Percentiles rank a stretch among this genome's conserved stretches.
phyloP scores from a whole-genome alignment of 1,140 invertebrate genomes.

The Plectrocnemia conspersa region DNA sequence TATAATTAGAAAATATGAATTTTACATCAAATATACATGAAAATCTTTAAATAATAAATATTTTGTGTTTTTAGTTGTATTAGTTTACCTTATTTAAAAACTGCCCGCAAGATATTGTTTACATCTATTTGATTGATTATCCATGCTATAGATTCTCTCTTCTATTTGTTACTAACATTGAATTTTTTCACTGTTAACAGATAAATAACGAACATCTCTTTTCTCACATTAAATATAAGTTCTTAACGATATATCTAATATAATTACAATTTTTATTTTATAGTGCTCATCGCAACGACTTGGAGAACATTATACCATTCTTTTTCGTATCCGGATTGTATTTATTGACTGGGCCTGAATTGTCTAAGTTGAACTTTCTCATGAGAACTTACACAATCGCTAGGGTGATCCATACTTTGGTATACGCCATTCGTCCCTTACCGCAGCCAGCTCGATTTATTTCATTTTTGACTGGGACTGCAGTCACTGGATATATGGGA shows the following conservation, averaged over 20 bases:
- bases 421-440: conserved; percentile 55
- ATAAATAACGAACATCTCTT: background rate
- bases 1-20: too few relatives aligned
- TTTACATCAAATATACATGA: too few relatives aligned
- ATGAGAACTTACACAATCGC: conserved; percentile 57
- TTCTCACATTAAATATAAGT: background rate
- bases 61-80: too few relatives aligned
- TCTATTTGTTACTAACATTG: background rate
- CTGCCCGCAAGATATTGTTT: background rate
- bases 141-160: background rate
- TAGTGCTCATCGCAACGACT: conserved; percentile 61
- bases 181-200: background rate
- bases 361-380: conserved; percentile 49
- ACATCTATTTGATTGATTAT: background rate
- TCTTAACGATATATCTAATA: background rate
- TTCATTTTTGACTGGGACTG: conserved; percentile 43
- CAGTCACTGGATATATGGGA: conserved; percentile 48
- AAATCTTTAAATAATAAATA: too few relatives aligned
- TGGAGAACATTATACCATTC: conserved; percentile 57
- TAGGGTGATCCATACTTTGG: conserved; percentile 61
- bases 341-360: conserved; percentile 50
- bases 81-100: too few relatives aligned
- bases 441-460: conserved; percentile 58
- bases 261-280: conserved; percentile 20
- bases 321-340: conserved; percentile 47